Evolutionary conservation across 2,888 invertebrate species (phyloP), one percentile per base, ranked within the genome.

Genomic region (Tinea semifulvella): DNA sequence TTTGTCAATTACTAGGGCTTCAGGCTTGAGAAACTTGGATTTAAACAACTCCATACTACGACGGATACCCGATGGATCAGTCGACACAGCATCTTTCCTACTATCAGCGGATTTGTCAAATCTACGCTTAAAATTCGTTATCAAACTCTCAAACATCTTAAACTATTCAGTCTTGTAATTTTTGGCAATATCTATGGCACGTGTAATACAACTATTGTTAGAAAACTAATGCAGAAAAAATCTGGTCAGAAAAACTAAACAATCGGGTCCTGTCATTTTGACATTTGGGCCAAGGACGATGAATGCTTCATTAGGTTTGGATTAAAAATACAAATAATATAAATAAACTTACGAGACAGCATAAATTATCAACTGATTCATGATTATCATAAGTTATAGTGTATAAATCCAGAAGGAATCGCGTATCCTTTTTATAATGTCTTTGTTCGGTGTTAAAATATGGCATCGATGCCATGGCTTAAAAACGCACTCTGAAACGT

Each of bases 361-460:
- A 88, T 55, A 89, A 77, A 57, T 88, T 88, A 62, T 90, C 89
- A 53, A 90, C 81, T 40, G 87, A 88, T 69, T 92, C 92, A 58
- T 90, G 88, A 60, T 90, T 89, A 66, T 91, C 91, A 64, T 92
- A 93, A 43, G 92, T 92, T 56, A 94, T 85, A 42, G 92, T 93
- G 62, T 93, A 93, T 50, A 94, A 84, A 80, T 93, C 92, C 60
- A 88, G 81, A 48, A 93, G 85, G 73, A 91, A 93, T 55, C 91
- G 81, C 38, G 91, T 91, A 63, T 93, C 93, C 74, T 93, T 92
- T 75, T 93, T 93, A 66, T 93, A 93, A 73, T 92, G 92, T 58
- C 91, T 85, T 68, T 87, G 80, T 74, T 82, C 82, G 48, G 75
- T 69, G 56, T 82, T 70, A 61, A 80, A 69, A 63, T 82, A 83